phyloP scores from a whole-genome alignment of 2,797 vertebrate species.

The Adrianichthys oophorus region DNA sequence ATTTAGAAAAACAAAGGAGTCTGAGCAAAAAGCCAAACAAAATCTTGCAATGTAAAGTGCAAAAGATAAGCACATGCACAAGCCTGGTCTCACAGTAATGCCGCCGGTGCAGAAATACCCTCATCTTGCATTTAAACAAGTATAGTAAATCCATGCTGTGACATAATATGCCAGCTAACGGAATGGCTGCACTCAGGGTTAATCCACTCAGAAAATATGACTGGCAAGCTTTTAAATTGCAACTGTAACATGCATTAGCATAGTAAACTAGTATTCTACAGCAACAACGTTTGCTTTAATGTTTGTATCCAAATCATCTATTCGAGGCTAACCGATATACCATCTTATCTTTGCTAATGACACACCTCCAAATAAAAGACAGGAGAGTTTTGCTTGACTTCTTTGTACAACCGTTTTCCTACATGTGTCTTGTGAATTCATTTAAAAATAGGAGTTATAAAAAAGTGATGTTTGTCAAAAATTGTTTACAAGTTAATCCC shows the following conservation, averaged over 20 bases:
- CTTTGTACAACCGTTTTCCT: too few species aligned
- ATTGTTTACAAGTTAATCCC: background rate
- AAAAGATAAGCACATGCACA: conserved; percentile 11
- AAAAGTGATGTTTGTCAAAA: too few species aligned
- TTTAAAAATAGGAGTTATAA: too few species aligned
- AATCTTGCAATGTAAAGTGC: conserved; percentile 1
- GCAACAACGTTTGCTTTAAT: conserved; percentile 12
- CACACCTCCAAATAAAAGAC: too few species aligned
- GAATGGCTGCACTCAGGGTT: conserved; percentile 23
- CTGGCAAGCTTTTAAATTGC: conserved; percentile 42
- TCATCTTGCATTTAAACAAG: conserved; percentile 63
- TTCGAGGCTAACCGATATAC: too few species aligned
- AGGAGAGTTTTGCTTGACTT: too few species aligned
- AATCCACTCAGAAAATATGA: conserved; percentile 32
- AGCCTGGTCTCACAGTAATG: conserved; percentile 10
- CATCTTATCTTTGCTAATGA: too few species aligned
- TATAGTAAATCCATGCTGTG: conserved; percentile 43
- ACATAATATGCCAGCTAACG: conserved; percentile 21
- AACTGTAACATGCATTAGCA: conserved; percentile 30
- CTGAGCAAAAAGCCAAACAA: background rate
- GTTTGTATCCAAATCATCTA: background rate
- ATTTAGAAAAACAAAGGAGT: background rate
- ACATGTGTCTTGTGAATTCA: too few species aligned
- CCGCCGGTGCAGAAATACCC: conserved; percentile 50
- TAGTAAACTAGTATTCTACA: conserved; percentile 8